phyloP scores from a whole-genome alignment of 2,888 invertebrate species.

The Cyrtodaria siliqua region DNA sequence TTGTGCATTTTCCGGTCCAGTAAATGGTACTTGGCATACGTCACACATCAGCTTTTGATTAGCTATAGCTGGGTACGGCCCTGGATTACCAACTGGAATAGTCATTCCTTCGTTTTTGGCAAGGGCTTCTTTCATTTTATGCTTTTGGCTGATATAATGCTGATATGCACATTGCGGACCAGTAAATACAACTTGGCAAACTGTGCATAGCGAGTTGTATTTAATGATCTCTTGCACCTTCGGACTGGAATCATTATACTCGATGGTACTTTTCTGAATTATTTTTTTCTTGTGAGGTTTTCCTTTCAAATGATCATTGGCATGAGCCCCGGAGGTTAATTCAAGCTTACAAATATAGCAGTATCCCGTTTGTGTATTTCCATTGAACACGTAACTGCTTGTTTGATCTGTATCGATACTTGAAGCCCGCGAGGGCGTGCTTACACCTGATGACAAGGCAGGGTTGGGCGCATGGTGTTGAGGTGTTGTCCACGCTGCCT shows the following conservation, averaged over 20 bases:
- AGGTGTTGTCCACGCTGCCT: neutral
- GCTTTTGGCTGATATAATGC: neutral
- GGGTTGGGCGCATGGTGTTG: neutral
- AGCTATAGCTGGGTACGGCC: too few species aligned
- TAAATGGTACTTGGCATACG: conserved; percentile 48
- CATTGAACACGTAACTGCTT: conserved; percentile 53
- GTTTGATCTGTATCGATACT: conserved; percentile 15
- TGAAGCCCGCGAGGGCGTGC: too few species aligned
- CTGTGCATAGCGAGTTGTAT: conserved; percentile 5
- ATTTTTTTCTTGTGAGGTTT: conserved; percentile 61
- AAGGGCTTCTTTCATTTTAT: too few species aligned
- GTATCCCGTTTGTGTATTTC: conserved; percentile 31
- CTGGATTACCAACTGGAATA: too few species aligned
- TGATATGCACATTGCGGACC: conserved; percentile 41
- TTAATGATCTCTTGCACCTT: neutral
- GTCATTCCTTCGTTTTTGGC: too few species aligned
- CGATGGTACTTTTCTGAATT: neutral
- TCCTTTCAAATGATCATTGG: conserved; percentile 65
- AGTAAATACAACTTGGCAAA: conserved; percentile 64
- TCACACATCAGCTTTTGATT: conserved; percentile 6
- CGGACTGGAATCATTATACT: too few species aligned
- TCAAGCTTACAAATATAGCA: conserved; percentile 67
- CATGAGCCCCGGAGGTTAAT: conserved; percentile 62
- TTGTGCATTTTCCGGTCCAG: conserved; percentile 48
- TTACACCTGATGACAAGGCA: neutral